These are phyloP conservation scores for Laterallus jamaicensis DNA, from an alignment of 2,113 vertebrate genomes.

Conservation along the genomic window DNA sequence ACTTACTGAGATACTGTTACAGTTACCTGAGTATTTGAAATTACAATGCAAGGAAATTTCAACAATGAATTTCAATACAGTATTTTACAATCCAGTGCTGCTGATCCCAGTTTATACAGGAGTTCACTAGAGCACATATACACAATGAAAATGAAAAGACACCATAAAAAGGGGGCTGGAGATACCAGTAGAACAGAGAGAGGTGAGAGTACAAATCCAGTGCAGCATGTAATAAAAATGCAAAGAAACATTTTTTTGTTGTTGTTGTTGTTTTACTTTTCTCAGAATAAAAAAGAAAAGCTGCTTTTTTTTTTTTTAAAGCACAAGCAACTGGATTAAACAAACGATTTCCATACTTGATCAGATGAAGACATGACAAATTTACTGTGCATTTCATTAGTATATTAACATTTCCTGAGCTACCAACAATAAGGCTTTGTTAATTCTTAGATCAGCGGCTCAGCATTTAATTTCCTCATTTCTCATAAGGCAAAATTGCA, in stretches of 20 bases:
- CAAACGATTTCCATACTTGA: background rate
- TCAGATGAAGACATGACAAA: background rate
- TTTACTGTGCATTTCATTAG: background rate
- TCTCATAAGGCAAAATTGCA: constrained; percentile 32
- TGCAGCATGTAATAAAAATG: background rate
- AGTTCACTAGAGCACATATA: constrained; percentile 69
- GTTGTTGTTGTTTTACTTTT: background rate
- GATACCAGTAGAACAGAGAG: constrained; percentile 58
- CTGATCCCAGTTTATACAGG: constrained; percentile 37
- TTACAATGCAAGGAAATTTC: constrained; percentile 71
- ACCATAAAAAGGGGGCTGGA: constrained; percentile 65
- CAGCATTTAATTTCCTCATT: background rate
- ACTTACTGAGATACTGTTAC: constrained; percentile 68
- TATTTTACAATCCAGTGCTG: constrained; percentile 75
- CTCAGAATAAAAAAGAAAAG: background rate
- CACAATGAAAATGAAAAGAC: constrained; percentile 50
- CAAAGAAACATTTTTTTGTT: background rate
- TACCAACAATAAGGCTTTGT: constrained; percentile 45
- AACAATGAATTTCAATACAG: constrained; percentile 69
- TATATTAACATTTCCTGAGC: constrained; percentile 45
- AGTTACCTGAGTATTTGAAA: constrained; percentile 77
- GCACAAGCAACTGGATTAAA: constrained; percentile 17
- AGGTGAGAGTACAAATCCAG: background rate
- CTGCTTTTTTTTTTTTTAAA: background rate
- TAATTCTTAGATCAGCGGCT: background rate